phyloP scores from a whole-genome alignment of 2,888 invertebrate species.

The Vandiemenella viatica region DNA sequence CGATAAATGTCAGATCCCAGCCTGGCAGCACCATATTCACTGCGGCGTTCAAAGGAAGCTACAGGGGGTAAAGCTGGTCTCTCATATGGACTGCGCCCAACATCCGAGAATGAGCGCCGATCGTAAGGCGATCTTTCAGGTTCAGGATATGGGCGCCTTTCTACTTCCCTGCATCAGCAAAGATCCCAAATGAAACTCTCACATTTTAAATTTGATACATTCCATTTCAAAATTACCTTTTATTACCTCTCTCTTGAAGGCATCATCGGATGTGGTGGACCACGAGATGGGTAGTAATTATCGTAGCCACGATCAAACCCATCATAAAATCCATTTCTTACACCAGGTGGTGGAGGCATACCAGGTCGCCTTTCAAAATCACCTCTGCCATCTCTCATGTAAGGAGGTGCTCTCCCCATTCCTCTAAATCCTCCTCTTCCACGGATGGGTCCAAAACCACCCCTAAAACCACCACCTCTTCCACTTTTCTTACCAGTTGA shows the following conservation, averaged over 20 bases:
- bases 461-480: conserved; percentile 25
- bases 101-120: conserved; percentile 15
- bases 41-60: conserved; percentile 15
- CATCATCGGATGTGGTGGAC: conserved; percentile 16
- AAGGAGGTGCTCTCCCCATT: conserved; percentile 24
- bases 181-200: no score
- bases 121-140: conserved; percentile 18
- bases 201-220: no score
- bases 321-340: conserved; percentile 19
- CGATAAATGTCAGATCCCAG: conserved; percentile 17
- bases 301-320: conserved; percentile 17
- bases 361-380: conserved; percentile 20
- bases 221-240: no score
- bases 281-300: conserved; percentile 14
- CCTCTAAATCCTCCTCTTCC: conserved; percentile 14
- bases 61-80: conserved; percentile 16
- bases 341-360: conserved; percentile 16
- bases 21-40: conserved; percentile 15
- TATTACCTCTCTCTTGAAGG: conserved; percentile 16
- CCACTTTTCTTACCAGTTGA: conserved; percentile 23
- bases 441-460: conserved; percentile 26
- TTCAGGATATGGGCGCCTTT: conserved; percentile 17
- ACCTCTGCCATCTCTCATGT: conserved; percentile 18
- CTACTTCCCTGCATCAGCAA: conserved; percentile 14
- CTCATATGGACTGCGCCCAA: conserved; percentile 16